A percentile compares a stretch with the other conserved stretches of the same genome.
Evolutionary conservation across 2,797 vertebrate species (phyloP).

Genomic region (Tinamus major): DNA sequence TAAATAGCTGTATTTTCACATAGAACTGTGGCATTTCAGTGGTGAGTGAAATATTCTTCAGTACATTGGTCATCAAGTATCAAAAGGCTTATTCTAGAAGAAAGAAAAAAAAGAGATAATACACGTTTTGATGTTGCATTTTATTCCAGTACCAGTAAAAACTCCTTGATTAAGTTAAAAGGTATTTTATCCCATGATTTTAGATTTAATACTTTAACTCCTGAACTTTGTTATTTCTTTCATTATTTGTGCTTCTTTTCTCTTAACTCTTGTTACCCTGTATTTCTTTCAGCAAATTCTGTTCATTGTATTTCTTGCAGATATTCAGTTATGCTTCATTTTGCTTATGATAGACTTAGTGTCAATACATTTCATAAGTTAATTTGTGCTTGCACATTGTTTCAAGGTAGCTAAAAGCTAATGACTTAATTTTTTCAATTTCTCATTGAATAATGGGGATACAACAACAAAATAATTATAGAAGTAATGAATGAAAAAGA

Average conservation of each 20-base stretch:
- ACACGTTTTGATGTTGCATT: not conserved
- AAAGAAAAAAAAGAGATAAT: not conserved
- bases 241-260: not conserved
- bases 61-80: not conserved
- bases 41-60: not conserved
- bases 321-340: not conserved
- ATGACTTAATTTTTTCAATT: not conserved
- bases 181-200: not conserved
- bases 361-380: not conserved
- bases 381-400: not conserved
- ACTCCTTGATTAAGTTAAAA: not conserved
- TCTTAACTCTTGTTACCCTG: not conserved
- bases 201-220: not conserved
- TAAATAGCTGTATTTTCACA: not conserved
- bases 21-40: not conserved
- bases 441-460: not conserved
- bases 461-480: not conserved
- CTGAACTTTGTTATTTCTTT: not conserved
- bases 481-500: not conserved
- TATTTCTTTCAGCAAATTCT: not conserved
- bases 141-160: not conserved
- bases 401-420: not conserved
- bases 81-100: not conserved
- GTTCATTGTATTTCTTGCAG: not conserved
- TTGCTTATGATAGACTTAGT: not conserved